These are phyloP conservation scores for Mus minutoides DNA, from an alignment of 2,797 vertebrate species.

Conservation along the genomic window DNA sequence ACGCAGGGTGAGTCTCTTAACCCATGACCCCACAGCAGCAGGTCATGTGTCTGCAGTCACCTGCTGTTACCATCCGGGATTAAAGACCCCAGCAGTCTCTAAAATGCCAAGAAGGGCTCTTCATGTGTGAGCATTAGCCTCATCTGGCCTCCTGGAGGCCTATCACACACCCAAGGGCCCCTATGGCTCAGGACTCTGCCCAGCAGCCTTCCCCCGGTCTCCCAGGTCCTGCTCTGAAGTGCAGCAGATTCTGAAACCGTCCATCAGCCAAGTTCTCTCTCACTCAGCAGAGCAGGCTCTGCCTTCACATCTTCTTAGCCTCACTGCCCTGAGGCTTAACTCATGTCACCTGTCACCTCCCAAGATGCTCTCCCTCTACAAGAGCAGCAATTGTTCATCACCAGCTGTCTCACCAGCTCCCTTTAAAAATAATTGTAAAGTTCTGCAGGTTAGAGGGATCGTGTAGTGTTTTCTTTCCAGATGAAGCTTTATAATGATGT, in stretches of 20 bases:
- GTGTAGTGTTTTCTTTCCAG: background rate
- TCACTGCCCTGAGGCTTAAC: background rate
- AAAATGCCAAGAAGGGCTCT: background rate
- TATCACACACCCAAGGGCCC: background rate
- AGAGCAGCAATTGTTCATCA: background rate
- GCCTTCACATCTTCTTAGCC: background rate
- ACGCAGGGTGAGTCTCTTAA: background rate
- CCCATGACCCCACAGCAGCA: background rate
- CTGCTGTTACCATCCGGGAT: background rate
- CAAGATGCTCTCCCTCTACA: background rate
- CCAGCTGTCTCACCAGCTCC: background rate
- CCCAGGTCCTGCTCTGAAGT: background rate
- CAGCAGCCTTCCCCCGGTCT: background rate
- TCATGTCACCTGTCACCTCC: background rate
- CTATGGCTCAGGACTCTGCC: background rate
- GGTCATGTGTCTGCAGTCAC: too few species aligned
- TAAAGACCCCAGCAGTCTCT: background rate
- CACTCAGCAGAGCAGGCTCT: background rate
- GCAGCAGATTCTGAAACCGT: background rate
- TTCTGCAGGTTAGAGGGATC: background rate
- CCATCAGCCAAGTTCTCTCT: background rate
- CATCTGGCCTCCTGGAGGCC: background rate
- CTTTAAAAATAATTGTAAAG: background rate
- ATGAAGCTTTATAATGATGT: background rate
- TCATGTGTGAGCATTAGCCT: background rate